These are phyloP conservation scores for Phylloscopus trochilus DNA, from an alignment of 2,113 vertebrate species.

Conservation along the genomic window DNA sequence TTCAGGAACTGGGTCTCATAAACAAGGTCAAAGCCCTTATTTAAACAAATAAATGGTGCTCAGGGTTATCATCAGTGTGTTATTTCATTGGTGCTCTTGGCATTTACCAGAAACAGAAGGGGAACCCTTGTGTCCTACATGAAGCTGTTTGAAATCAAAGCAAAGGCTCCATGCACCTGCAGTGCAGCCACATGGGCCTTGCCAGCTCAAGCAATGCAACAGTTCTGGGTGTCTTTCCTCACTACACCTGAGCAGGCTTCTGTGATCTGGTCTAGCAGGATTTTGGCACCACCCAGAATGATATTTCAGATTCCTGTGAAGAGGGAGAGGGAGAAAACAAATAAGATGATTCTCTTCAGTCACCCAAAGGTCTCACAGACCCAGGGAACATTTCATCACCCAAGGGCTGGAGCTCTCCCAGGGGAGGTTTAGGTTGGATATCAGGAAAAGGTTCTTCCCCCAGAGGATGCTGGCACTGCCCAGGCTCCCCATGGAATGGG, in stretches of 20 bases:
- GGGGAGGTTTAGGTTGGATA: fast-evolving
- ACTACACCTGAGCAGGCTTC: not conserved
- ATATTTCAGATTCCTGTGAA: not conserved
- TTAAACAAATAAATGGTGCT: not conserved
- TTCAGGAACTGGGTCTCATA: not conserved
- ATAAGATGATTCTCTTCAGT: not conserved
- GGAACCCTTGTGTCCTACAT: not conserved
- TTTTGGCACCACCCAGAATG: not conserved
- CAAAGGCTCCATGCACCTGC: not conserved
- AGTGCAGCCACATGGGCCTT: not conserved
- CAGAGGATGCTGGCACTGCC: not conserved
- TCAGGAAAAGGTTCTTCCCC: not conserved
- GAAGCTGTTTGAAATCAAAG: not conserved
- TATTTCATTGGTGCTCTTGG: not conserved
- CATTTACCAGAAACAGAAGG: not conserved
- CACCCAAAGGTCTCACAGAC: not conserved
- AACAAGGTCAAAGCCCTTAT: not conserved
- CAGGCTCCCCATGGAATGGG: not conserved
- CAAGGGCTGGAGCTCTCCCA: not conserved
- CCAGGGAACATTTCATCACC: not conserved
- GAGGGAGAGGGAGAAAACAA: not conserved
- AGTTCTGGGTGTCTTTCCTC: not conserved
- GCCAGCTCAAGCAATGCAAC: not conserved
- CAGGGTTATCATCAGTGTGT: not conserved
- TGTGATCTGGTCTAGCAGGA: not conserved